phyloP scores from a whole-genome alignment of 1,140 invertebrate species.

The Sitophilus oryzae region DNA sequence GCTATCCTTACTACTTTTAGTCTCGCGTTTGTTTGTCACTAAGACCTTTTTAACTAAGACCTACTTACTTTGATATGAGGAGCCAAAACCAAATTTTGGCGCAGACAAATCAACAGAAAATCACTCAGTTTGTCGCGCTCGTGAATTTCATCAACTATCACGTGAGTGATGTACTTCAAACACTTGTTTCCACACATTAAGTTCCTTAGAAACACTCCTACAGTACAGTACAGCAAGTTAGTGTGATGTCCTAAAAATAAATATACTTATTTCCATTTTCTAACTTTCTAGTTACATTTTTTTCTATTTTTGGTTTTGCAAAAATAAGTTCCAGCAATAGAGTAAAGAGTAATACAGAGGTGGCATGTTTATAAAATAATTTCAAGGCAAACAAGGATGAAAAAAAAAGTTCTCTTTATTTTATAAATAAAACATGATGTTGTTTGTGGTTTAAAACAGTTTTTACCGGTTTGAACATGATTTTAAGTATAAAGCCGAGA shows the following conservation, averaged over 20 bases:
- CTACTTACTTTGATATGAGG: constrained; percentile 57
- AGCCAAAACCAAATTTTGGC: constrained; percentile 66
- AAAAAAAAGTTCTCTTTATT: no score
- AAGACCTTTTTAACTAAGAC: no score
- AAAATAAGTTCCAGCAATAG: no score
- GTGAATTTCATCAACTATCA: constrained; percentile 91
- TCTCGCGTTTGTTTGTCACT: no score
- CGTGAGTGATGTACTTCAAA: constrained; percentile 65
- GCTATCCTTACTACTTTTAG: no score
- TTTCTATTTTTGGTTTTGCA: background rate
- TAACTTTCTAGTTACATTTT: background rate
- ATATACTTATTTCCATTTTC: background rate
- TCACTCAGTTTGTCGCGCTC: constrained; percentile 90
- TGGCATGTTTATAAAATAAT: no score
- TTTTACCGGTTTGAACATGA: no score
- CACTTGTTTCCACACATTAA: constrained; percentile 67
- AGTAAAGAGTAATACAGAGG: no score
- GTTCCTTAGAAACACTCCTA: constrained; percentile 80
- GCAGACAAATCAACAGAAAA: constrained; percentile 81
- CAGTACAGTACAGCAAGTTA: constrained; percentile 85
- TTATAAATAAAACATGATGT: no score
- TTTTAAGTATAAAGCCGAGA: no score
- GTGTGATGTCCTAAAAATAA: constrained; percentile 55
- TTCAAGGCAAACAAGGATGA: no score
- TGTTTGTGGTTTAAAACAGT: no score